phyloP scores from a whole-genome alignment of 2,113 vertebrate genomes.

The Rhagologus leucostigma region DNA sequence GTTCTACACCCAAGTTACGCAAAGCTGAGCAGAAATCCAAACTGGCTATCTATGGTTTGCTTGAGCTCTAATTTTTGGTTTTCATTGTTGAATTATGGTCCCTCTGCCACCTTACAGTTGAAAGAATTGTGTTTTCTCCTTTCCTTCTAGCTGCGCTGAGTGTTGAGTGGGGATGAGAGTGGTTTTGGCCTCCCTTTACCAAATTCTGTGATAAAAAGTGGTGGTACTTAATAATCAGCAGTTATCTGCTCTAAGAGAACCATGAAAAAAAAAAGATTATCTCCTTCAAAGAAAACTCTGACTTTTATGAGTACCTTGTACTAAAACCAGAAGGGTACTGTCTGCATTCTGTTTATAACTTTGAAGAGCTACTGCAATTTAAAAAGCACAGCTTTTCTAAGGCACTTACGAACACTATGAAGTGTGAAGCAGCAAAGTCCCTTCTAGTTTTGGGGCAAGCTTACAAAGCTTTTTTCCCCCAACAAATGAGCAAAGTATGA shows the following conservation, averaged over 20 bases:
- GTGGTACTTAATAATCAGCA: background rate
- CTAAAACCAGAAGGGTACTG: background rate
- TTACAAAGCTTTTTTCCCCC: background rate
- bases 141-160: background rate
- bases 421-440: background rate
- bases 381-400: background rate
- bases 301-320: background rate
- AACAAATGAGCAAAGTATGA: background rate
- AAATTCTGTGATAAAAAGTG: background rate
- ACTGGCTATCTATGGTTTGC: background rate
- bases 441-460: background rate
- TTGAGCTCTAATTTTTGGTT: background rate
- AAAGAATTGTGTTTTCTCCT: background rate
- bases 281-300: background rate
- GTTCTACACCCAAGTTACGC: conserved; percentile 1
- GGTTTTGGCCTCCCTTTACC: background rate
- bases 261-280: background rate
- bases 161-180: background rate
- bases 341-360: background rate
- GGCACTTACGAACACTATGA: background rate
- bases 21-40: conserved; percentile 6
- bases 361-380: background rate
- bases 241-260: background rate
- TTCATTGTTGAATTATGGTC: background rate
- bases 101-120: background rate